Evolutionary conservation across 2,888 invertebrate genomes (phyloP), one percentile per base, ranked within the genome.

Genomic region (Andrena camellia): DNA sequence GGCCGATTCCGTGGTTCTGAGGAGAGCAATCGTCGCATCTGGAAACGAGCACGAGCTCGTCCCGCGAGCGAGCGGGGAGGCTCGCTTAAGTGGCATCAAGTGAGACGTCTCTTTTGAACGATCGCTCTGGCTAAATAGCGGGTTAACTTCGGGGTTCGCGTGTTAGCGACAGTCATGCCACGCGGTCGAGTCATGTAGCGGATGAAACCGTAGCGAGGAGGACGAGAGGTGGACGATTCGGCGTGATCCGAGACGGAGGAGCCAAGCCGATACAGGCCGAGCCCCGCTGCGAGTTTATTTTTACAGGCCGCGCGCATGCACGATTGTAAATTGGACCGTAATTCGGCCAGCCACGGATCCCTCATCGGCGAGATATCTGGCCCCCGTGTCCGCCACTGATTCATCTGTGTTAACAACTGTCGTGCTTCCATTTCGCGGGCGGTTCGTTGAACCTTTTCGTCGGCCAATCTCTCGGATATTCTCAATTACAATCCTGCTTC

Each of bases 301-400:
- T 91, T 88, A 83, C 88, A 57, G 73, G 76, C 86, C 76, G 76
- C 74, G 57, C 73, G 71, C 76, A 82, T 71, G 80, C 83, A 82
- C 85, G 89, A 87, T 91, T 91, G 92, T 89, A 92, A 92, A 91
- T 92, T 90, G 91, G 89, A 90, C 88, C 85, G 90, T 89, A 89
- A 91, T 90, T 86, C 88, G 83, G 70, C 85, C 86, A 85, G 84
- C 50, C 63, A 23, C 52, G 67, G 73, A 57, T 73, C 62, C 50
- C 35, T 57, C 69, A 64, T 80, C 70, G 75, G 75, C 23, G 23
- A 26, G 23, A 57, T 75, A 67, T 80, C 69, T 52, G 62, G 59
- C 67, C 68, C 50, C 52, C 76, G 60, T 50, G 63, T 35, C 42
- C 42, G 42, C 73, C 62, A 76, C 75, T 80, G 80, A 82, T 81